Evolutionary conservation across 1,140 invertebrate species (phyloP), one percentile per base, ranked within the genome.

Genomic region (Bemisia tabaci): DNA sequence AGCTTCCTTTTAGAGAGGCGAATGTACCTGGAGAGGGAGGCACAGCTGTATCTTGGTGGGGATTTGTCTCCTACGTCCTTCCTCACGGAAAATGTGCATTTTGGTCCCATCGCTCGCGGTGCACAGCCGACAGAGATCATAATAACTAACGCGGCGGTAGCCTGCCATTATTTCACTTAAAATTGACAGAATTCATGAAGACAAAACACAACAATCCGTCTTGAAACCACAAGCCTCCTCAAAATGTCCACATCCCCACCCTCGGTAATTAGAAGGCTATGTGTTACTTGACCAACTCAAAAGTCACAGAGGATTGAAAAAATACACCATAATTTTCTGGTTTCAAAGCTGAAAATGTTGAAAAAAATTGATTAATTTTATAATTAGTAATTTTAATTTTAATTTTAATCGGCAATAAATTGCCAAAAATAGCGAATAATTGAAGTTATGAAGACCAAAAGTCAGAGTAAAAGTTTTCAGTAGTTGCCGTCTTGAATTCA

Each of bases 51-150:
- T 87, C 76, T 87, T 87, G 21, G 76, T 79, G 68, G 81, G 80
- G 2, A 87, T 74, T 70, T 86, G 83, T 70, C 84, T 80, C 70
- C 81, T 81, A 26, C 81, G 79, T 23, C 85, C 85, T 70, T 87
- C 85, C 26, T 84, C 80, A n/a, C 84, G 82, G 70, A 85, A 87
- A 66, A 87, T 85, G 72, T 86, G 81, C 67, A 84, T 81, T 75
- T 84, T 86, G 68, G 75, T 79, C 63, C 84, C 83, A 68, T 83
- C 82, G 72, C 82, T 86, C 26, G 81, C 82, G 11, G 85, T 86
- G 74, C 85, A 87, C 61, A 87, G 77, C 70, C 85, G 79, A 73
- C 86, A 87, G 64, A 87, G 76, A 77, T 87, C 85, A 72, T 85
- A 85, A 73, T 84, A 87, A 75, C 85, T 86, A 17, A 86, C 85